phyloP scores from a whole-genome alignment of 2,797 vertebrate species.

The Denticeps clupeoides region DNA sequence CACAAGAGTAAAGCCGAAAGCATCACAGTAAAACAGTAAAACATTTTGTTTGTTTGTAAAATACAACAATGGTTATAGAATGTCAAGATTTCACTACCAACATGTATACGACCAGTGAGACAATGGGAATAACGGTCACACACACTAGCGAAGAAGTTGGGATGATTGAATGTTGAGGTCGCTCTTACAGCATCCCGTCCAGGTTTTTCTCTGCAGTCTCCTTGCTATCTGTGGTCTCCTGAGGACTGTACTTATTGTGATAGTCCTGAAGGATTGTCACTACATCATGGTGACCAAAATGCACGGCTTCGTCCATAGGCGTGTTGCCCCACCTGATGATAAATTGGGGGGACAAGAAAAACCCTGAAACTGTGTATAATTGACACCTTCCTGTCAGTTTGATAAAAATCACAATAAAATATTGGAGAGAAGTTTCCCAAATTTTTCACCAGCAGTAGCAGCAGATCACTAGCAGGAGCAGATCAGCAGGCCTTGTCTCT shows the following conservation, averaged over 20 bases:
- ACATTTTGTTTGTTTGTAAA: no score
- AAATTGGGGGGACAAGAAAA: no score
- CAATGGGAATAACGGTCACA: not conserved
- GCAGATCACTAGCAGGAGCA: no score
- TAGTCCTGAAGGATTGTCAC: slow-evolving; percentile 91
- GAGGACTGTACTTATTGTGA: slow-evolving; percentile 79
- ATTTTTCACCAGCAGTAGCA: no score
- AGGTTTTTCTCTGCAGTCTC: slow-evolving; percentile 86
- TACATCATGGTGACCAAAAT: slow-evolving; percentile 95
- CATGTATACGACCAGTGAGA: slow-evolving; percentile 16
- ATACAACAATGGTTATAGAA: slow-evolving; percentile 20
- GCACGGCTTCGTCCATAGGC: slow-evolving; percentile 92
- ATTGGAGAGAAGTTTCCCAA: no score
- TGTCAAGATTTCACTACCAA: slow-evolving; percentile 2
- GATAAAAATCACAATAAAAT: no score
- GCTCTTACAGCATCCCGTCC: slow-evolving; percentile 77
- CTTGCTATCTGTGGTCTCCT: slow-evolving; percentile 57
- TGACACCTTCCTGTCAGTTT: not conserved
- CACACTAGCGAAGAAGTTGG: not conserved
- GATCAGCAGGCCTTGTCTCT: no score
- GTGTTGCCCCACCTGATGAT: slow-evolving; percentile 89
- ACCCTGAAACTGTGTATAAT: not conserved
- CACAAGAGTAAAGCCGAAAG: not conserved
- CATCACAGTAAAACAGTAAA: slow-evolving; percentile 4
- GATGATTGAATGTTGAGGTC: not conserved